These are phyloP conservation scores for Diadophis punctatus DNA, from an alignment of 2,113 vertebrate species.

Conservation along the genomic window DNA sequence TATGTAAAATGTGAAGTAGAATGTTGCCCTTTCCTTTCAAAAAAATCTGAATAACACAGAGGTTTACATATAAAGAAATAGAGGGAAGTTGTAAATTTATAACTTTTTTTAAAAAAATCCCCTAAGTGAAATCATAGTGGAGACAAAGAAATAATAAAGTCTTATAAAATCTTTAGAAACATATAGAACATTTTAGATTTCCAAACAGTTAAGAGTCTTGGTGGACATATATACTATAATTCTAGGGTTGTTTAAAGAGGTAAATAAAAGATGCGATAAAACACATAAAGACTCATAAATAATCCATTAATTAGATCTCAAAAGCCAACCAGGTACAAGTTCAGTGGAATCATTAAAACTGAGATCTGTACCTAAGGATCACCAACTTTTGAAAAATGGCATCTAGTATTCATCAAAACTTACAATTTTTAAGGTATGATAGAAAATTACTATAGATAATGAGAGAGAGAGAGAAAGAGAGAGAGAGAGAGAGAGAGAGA, in stretches of 20 bases:
- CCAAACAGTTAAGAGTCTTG: not conserved
- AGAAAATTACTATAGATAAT: not conserved
- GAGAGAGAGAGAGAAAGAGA: not conserved
- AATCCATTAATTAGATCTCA: not conserved
- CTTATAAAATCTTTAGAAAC: not conserved
- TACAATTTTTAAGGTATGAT: not conserved
- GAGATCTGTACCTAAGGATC: no score
- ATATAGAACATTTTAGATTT: not conserved
- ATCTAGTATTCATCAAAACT: no score
- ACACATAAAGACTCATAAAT: not conserved
- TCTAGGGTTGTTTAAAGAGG: not conserved
- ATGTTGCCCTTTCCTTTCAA: not conserved
- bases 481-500: no score
- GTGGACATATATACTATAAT: accelerated
- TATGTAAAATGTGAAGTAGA: not conserved
- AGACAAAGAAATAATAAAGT: not conserved
- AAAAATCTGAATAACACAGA: constrained; percentile 7
- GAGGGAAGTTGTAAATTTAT: constrained; percentile 8
- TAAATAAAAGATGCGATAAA: not conserved
- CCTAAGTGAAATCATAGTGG: not conserved
- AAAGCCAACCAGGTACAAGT: not conserved
- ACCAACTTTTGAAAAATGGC: no score
- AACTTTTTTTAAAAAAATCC: constrained; percentile 22
- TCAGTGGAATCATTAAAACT: no score
- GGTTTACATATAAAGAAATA: constrained; percentile 14